These are phyloP conservation scores for Phrynosoma blainvillii DNA, from an alignment of 2,113 vertebrate genomes.

Conservation along the genomic window DNA sequence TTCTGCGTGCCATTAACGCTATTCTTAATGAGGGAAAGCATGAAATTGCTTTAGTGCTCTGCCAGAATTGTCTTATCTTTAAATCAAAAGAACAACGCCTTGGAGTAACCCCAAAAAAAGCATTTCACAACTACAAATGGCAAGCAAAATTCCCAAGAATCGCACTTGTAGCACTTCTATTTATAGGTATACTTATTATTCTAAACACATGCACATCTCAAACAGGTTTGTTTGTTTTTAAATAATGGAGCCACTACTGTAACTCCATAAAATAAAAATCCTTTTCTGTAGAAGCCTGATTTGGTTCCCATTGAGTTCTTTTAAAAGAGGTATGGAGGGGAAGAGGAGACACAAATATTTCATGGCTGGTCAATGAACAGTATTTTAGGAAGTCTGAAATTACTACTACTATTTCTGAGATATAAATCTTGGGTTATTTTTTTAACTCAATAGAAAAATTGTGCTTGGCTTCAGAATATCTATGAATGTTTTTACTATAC, in stretches of 20 bases:
- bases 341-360: conserved; percentile 65
- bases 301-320: conserved; percentile 40
- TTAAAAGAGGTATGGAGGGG: neutral
- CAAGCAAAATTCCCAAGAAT: conserved; percentile 76
- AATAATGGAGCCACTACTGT: conserved; percentile 26
- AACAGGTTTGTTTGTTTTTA: conserved; percentile 49
- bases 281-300: conserved; percentile 41
- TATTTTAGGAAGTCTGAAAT: conserved; percentile 71
- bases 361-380: conserved; percentile 65
- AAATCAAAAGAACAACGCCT: conserved; percentile 78
- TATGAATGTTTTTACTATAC: conserved; percentile 26
- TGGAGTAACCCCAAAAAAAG: conserved; percentile 79
- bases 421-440: conserved; percentile 28
- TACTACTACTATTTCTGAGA: conserved; percentile 66
- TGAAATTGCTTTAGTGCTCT: conserved; percentile 75
- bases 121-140: conserved; percentile 71
- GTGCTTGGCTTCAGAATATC: conserved; percentile 29
- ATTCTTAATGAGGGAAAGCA: conserved; percentile 78
- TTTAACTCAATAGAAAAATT: conserved; percentile 8
- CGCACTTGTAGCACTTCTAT: conserved; percentile 64
- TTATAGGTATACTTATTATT: conserved; percentile 70
- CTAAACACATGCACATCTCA: conserved; percentile 61
- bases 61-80: conserved; percentile 81
- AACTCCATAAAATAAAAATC: conserved; percentile 24
- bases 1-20: conserved; percentile 76